Evolutionary conservation across 2,113 vertebrate genomes (phyloP).

Genomic region (Nothoprocta perdicaria): DNA sequence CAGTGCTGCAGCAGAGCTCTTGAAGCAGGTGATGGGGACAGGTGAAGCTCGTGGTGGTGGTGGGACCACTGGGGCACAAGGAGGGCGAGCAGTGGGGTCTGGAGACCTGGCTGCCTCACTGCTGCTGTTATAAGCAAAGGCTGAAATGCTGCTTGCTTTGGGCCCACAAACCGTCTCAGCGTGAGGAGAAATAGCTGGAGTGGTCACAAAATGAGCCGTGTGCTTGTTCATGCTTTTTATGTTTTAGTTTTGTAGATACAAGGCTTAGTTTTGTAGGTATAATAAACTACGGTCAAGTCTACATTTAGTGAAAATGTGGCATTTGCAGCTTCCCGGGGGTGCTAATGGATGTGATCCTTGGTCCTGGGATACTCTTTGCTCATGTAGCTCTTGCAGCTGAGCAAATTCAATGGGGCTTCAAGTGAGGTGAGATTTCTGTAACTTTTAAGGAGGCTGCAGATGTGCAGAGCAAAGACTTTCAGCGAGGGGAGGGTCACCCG

Average conservation of each 20-base stretch:
- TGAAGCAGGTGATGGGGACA: background rate
- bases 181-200: background rate
- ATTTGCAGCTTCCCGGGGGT: background rate
- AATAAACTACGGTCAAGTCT: conserved; percentile 18
- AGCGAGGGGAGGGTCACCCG: rapidly evolving
- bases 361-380: background rate
- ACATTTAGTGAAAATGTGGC: background rate
- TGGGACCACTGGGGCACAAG: background rate
- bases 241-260: background rate
- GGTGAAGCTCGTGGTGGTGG: background rate
- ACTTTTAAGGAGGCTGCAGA: rapidly evolving
- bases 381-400: background rate
- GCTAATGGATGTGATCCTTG: rapidly evolving
- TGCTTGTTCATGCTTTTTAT: background rate
- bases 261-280: conserved; percentile 3
- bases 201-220: background rate
- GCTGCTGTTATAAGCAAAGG: background rate
- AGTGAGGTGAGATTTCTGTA: background rate
- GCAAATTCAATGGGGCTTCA: background rate
- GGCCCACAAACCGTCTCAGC: background rate
- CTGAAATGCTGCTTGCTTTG: background rate
- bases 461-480: background rate
- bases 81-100: background rate
- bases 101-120: background rate
- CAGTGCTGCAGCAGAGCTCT: background rate